phyloP scores from a whole-genome alignment of 2,113 vertebrate species.

The Hippocampus comes region DNA sequence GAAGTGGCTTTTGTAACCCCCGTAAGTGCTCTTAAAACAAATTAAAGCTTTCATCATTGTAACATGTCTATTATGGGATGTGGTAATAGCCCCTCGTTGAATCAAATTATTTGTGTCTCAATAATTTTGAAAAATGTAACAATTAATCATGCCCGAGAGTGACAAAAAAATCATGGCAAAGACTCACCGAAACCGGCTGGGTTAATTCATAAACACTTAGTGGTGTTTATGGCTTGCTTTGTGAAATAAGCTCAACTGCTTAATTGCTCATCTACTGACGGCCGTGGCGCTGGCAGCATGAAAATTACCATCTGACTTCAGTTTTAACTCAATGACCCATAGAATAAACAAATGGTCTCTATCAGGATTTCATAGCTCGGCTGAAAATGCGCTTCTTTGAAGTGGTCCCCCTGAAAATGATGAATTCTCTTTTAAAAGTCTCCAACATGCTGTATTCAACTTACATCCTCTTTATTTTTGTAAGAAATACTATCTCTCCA shows the following conservation, averaged over 20 bases:
- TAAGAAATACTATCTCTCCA: neutral
- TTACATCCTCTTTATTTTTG: neutral
- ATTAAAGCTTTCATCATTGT: constrained; percentile 78
- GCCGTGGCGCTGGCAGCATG: constrained; percentile 29
- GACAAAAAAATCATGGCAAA: constrained; percentile 53
- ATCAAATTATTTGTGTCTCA: constrained; percentile 77
- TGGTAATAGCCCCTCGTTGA: constrained; percentile 74
- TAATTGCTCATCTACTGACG: constrained; percentile 67
- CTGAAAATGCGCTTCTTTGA: constrained; percentile 3
- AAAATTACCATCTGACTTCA: constrained; percentile 57
- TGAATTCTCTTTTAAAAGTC: neutral
- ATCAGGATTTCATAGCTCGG: constrained; percentile 39
- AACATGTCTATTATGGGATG: constrained; percentile 76
- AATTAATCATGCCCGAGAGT: constrained; percentile 75
- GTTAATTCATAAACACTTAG: constrained; percentile 51
- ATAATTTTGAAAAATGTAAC: constrained; percentile 78
- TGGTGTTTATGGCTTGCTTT: constrained; percentile 73
- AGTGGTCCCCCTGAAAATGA: neutral
- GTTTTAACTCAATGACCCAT: constrained; percentile 70
- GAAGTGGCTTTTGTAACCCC: constrained; percentile 72
- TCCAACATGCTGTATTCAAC: neutral
- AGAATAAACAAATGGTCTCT: constrained; percentile 77
- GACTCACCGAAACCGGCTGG: constrained; percentile 43
- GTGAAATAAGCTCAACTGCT: constrained; percentile 73
- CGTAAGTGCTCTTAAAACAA: constrained; percentile 78